Conservation (phyloP, 1,140 invertebrate species). For the Anastrepha obliqua region DNA sequence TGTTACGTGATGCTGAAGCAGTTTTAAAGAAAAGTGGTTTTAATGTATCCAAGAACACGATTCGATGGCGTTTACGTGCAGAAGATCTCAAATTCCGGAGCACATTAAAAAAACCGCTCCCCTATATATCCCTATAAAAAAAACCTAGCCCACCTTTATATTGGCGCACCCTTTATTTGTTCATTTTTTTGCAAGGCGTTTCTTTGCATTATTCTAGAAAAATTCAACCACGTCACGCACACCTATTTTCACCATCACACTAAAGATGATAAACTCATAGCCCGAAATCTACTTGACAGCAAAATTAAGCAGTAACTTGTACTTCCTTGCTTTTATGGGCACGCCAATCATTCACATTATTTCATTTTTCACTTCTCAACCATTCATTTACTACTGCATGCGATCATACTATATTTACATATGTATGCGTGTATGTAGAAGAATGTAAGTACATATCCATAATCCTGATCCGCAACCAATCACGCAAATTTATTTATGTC, state of each 20-base stretch:
- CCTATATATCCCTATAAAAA: too few relatives aligned
- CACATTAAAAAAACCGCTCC: too few relatives aligned
- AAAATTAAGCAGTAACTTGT: slow-evolving; percentile 39
- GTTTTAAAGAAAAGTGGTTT: too few relatives aligned
- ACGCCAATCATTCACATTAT: slow-evolving; percentile 43
- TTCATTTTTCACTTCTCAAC: slow-evolving; percentile 28
- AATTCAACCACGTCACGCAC: neutral
- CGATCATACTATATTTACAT: slow-evolving; percentile 18
- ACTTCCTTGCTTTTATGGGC: slow-evolving; percentile 12
- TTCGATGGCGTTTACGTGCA: too few relatives aligned
- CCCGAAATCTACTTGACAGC: slow-evolving; percentile 24
- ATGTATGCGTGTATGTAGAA: neutral
- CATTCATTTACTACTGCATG: slow-evolving; percentile 15
- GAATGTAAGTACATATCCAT: neutral
- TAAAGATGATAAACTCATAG: neutral
- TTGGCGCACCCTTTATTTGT: too few relatives aligned
- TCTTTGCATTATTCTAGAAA: too few relatives aligned
- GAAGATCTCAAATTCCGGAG: too few relatives aligned
- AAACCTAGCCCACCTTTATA: too few relatives aligned
- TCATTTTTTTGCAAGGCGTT: too few relatives aligned
- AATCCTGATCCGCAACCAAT: slow-evolving; percentile 44
- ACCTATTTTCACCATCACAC: neutral
- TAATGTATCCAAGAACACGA: too few relatives aligned
- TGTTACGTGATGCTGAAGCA: too few relatives aligned
- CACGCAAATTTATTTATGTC: slow-evolving; percentile 44